phyloP scores from a whole-genome alignment of 2,113 vertebrate species.

The Nerophis lumbriciformis region DNA sequence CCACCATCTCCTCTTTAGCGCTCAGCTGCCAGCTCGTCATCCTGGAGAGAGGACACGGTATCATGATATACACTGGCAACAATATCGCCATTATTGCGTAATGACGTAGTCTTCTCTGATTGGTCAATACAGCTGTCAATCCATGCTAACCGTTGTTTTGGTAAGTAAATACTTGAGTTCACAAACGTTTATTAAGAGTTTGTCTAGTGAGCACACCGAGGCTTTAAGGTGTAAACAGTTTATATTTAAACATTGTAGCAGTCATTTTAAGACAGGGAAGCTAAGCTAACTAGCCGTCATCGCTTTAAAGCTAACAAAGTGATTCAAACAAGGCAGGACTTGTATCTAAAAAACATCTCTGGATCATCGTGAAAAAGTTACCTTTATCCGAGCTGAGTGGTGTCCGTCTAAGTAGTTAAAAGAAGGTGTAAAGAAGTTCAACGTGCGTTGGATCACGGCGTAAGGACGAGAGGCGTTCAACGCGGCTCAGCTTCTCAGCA shows the following conservation, averaged over 20 bases:
- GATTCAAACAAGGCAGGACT: background rate
- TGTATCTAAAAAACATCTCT: no score
- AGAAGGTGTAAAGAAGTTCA: background rate
- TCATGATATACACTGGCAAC: background rate
- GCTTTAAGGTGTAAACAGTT: no score
- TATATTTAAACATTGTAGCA: no score
- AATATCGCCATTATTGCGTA: no score
- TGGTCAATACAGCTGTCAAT: slow-evolving; percentile 25
- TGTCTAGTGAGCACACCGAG: no score
- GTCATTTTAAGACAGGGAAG: background rate
- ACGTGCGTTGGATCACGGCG: background rate
- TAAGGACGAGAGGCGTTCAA: slow-evolving; percentile 1
- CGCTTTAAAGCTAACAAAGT: background rate
- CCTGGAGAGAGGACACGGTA: background rate
- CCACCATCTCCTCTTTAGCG: slow-evolving; percentile 64
- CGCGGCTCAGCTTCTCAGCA: background rate
- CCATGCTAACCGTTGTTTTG: background rate
- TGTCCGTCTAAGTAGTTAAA: no score
- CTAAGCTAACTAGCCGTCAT: background rate
- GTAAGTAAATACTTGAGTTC: background rate
- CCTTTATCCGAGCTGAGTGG: background rate
- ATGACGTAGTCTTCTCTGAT: background rate
- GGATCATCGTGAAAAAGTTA: background rate
- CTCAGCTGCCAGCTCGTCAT: slow-evolving; percentile 53
- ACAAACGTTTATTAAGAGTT: no score